Base-by-base conservation (phyloP, 2,888 invertebrate species). In the Cephus sareptanus region DNA sequence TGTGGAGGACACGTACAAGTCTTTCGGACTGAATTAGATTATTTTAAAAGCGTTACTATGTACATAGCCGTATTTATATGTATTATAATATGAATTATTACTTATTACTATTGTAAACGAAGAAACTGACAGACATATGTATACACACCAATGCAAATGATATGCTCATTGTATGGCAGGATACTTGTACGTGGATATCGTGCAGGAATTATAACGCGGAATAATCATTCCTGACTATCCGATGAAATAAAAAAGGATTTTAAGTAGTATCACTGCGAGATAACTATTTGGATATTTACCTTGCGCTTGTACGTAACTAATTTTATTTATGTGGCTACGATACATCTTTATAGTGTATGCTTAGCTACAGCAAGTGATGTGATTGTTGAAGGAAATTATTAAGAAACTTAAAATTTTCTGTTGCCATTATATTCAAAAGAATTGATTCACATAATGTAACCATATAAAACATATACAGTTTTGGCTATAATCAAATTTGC, bases 61-160 rank as follows among this genome's bases (percentile, higher is more conserved):
- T 82, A 83, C 68, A 81, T 81, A 81, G 34, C 75, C 77, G 75
- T 82, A 81, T 82, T 80, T 81, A 82, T 82, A 81, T 75, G 80
- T 79, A 81, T 79, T 79, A 77, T 69, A 37, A 76, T 37, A 76
- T 78, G 69, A 77, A 76, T 78, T 76, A 79, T 69, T 69, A 75
- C 76, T 75, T 79, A 77, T 75, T 71, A 30, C 34, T 71, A 71
- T 71, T 71, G 34, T 33, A 33, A 71, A 71, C 34, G 34, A 71
- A 71, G 15, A 23, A 71, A 71, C 13, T 34, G 71, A 34, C 31
- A 30, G 33, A 71, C 34, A 34, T 71, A 71, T 71, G 30, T 34
- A 71, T 34, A 71, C 31, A 71, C 23, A 71, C 34, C 12, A 4
- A 71, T 34, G 71, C 23, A 34, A 71, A 30, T 30, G 71, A 71